Base-by-base conservation (phyloP, 2,113 vertebrate species). In the Scomber japonicus region DNA sequence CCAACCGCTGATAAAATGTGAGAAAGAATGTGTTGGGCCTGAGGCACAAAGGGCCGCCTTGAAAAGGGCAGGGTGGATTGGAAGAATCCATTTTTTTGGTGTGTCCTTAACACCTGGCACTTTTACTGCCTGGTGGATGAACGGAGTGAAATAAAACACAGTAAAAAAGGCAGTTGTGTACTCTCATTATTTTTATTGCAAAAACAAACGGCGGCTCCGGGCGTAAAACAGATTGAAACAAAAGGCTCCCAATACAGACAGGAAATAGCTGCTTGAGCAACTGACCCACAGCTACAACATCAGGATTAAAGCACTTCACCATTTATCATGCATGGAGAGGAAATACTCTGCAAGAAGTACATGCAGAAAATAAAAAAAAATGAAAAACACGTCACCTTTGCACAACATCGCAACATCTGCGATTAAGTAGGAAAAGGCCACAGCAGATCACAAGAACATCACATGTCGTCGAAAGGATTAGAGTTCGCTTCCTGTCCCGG, bases 381-480 rank as follows among this genome's bases (percentile, higher is more conserved):
- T 11, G 40, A 6, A 67, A 60, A 60, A 13, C 63, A 88, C 82
- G 61, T 62, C 75, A 88, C 67, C 68, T 82, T 76, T 79, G 80
- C 89, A 91, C 90, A 85, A 86, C 70, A 57, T 67, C 49, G 71
- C 81, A 63, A 74, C 86, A 76, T 84, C 77, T 86, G 88, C 75
- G 75, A 88, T 67, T 21, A 81, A 76, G 82, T 76, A 82, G 79
- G 75, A 82, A 91, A 92, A 92, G 91, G 91, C 91, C 91, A 91
- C 92, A 59, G 88, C 88, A 90, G 85, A 92, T 85, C 86, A 93
- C 93, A 80, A 92, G 53, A 89, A 91, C 89, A 68, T 59, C 84
- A 88, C 83, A 81, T 27, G 46, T 75, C 3, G 8, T 73, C 73
- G 35, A 86, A 85, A 79, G 79, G 78, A 66, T 74, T 63, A 81